Evolutionary conservation across 2,113 vertebrate species (phyloP).

Genomic region (Pelodiscus sinensis): DNA sequence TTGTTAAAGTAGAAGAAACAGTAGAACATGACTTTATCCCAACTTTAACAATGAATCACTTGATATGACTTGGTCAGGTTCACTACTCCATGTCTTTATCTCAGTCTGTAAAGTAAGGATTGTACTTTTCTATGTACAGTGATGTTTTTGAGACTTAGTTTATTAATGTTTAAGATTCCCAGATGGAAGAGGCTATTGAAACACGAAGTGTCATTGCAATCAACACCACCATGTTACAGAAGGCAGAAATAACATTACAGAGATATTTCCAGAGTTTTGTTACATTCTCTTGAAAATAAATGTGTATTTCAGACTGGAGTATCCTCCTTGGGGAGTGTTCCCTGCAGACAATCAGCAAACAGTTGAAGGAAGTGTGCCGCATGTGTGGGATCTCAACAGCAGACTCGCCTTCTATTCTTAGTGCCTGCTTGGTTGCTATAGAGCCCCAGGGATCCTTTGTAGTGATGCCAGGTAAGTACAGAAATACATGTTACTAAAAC

Average conservation of each 20-base stretch:
- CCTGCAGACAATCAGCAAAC: conserved; percentile 93
- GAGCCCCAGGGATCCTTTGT: conserved; percentile 97
- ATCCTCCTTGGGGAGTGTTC: conserved; percentile 95
- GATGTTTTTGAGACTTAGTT: not conserved
- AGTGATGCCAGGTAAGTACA: conserved; percentile 91
- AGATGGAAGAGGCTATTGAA: not conserved
- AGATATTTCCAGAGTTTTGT: not conserved
- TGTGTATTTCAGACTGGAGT: conserved; percentile 89
- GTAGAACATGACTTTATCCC: not conserved
- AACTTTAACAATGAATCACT: not conserved
- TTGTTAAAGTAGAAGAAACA: not conserved
- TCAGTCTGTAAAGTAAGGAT: not conserved
- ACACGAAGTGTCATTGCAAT: not conserved
- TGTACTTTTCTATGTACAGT: not conserved
- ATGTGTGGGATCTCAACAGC: conserved; percentile 94
- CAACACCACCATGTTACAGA: not conserved
- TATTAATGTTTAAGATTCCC: not conserved
- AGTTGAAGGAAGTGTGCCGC: conserved; percentile 93
- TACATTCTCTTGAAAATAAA: not conserved
- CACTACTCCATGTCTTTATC: not conserved
- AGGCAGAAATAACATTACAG: not conserved
- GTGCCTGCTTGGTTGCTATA: conserved; percentile 98
- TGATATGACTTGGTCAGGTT: not conserved
- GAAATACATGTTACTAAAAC: not conserved
- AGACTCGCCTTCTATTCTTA: conserved; percentile 95